These are phyloP conservation scores for Mycteria americana DNA, from an alignment of 2,797 vertebrate genomes.

Conservation along the genomic window DNA sequence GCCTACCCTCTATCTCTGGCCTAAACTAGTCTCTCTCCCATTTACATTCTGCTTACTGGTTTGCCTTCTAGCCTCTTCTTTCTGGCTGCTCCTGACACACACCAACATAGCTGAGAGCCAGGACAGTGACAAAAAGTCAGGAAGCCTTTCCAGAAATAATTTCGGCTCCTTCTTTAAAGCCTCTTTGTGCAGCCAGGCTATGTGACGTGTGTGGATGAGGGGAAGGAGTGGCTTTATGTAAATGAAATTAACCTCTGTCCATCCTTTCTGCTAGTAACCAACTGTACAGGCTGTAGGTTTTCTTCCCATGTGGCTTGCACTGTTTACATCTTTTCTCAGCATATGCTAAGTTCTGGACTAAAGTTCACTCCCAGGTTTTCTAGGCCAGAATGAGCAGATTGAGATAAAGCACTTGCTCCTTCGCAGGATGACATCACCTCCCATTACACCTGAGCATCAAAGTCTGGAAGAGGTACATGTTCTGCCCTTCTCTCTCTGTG, in stretches of 20 bases:
- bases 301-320: background rate
- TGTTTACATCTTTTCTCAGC: background rate
- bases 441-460: background rate
- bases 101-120: background rate
- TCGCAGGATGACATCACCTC: background rate
- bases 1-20: background rate
- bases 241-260: background rate
- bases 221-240: background rate
- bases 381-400: background rate
- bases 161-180: background rate
- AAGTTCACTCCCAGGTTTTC: background rate
- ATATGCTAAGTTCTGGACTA: background rate
- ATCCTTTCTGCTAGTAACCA: background rate
- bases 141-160: background rate
- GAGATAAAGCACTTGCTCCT: background rate
- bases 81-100: background rate
- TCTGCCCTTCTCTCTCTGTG: background rate
- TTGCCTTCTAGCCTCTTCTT: background rate
- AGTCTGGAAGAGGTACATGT: background rate
- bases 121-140: background rate
- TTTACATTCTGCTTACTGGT: background rate
- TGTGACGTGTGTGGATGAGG: background rate
- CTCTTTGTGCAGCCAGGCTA: background rate
- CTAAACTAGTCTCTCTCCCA: background rate
- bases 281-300: background rate